Conservation (phyloP, 2,113 vertebrate species). For the Rhea pennata region DNA sequence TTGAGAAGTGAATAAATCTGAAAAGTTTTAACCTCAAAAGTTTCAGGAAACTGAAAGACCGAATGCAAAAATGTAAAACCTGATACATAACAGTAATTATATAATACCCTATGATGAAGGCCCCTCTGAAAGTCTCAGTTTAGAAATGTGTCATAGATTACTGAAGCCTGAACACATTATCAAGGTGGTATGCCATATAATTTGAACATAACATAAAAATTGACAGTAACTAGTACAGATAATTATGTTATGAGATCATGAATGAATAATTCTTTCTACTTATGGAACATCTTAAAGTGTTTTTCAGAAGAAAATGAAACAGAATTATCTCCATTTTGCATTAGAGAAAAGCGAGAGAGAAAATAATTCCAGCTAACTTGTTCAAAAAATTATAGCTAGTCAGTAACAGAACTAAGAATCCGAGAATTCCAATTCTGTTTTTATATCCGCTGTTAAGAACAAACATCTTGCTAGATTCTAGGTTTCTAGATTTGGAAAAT, state of each 20-base stretch:
- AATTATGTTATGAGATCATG: constrained; percentile 43
- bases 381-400: neutral
- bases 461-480: neutral
- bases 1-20: neutral
- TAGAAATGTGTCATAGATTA: constrained; percentile 5
- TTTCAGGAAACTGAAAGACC: neutral
- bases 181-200: constrained; percentile 1
- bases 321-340: constrained; percentile 8
- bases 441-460: neutral
- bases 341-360: neutral
- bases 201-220: constrained; percentile 34
- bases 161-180: constrained; percentile 3
- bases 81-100: neutral
- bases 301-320: constrained; percentile 22
- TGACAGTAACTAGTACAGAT: constrained; percentile 36
- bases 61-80: neutral
- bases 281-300: neutral
- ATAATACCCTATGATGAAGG: neutral
- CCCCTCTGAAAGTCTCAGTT: neutral
- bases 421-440: neutral
- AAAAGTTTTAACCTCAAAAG: neutral
- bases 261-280: constrained; percentile 43
- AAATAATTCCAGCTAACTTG: neutral
- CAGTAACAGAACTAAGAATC: neutral
- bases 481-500: neutral